A percentile compares a stretch with the other conserved stretches of the same genome.
Evolutionary conservation across 2,797 vertebrate genomes (phyloP).

Genomic region (Hypotaenidia okinawae): DNA sequence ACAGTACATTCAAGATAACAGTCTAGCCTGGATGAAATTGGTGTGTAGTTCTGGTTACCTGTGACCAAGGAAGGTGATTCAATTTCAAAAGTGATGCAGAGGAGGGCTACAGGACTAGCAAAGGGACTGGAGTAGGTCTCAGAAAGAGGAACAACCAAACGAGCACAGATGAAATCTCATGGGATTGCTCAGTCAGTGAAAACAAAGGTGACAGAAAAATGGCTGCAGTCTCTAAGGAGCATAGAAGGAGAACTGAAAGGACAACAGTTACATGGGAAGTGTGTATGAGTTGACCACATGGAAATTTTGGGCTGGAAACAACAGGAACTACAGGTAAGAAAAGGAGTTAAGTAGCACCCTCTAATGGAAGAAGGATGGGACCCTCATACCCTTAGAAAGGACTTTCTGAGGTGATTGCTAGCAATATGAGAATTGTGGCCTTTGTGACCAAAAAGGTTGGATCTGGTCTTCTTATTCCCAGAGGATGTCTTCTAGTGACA

Average conservation of each 20-base stretch:
- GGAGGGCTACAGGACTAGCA: not conserved
- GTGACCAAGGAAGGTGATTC: not conserved
- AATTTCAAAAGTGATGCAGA: not conserved
- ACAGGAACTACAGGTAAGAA: not conserved
- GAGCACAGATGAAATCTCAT: not conserved
- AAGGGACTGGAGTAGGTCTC: not conserved
- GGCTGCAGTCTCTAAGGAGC: not conserved
- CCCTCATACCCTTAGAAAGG: rapidly evolving
- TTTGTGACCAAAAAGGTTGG: not conserved
- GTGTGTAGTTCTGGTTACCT: not conserved
- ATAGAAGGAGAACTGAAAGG: not conserved
- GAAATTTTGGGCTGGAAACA: not conserved
- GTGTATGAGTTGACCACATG: not conserved
- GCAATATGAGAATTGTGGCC: rapidly evolving
- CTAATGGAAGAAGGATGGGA: not conserved
- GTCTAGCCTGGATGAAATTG: not conserved
- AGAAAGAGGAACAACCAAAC: not conserved
- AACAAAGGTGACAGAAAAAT: not conserved
- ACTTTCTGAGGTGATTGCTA: not conserved
- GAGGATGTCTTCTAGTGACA: not conserved
- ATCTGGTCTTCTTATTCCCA: not conserved
- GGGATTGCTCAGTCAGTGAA: not conserved
- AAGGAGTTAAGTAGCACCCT: not conserved
- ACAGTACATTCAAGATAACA: not conserved
- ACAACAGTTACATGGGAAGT: not conserved